These are phyloP conservation scores for Hypercompe scribonia DNA, from an alignment of 2,888 invertebrate species.

Conservation along the genomic window DNA sequence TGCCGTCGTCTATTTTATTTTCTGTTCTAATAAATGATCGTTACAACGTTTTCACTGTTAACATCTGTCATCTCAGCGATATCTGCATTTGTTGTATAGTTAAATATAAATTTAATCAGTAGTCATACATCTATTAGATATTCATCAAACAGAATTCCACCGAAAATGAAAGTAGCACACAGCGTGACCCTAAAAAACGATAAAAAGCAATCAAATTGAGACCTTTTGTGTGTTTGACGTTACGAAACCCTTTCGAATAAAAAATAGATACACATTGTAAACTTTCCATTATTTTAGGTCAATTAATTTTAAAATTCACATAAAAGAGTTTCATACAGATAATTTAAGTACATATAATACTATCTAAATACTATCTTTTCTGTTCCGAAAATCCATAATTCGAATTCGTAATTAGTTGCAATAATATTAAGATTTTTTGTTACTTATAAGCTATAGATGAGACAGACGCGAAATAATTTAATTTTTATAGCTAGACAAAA, in stretches of 20 bases:
- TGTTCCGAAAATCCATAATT: no score
- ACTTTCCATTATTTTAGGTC: conserved; percentile 1
- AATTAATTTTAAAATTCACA: background rate
- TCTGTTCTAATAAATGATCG: background rate
- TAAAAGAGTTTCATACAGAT: background rate
- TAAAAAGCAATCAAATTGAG: conserved; percentile 11
- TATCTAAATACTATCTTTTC: background rate
- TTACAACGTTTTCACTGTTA: background rate
- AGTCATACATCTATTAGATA: background rate
- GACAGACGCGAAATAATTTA: no score
- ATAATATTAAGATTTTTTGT: background rate
- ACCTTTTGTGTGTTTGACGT: conserved; percentile 9
- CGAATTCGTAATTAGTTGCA: no score
- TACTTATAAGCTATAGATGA: background rate
- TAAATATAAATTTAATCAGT: background rate
- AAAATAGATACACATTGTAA: conserved; percentile 6
- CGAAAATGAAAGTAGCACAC: background rate
- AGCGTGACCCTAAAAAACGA: background rate
- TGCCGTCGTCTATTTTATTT: background rate
- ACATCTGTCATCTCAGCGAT: background rate
- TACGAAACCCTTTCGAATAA: conserved; percentile 5
- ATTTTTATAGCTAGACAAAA: background rate
- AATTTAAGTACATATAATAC: background rate
- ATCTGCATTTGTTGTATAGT: background rate
- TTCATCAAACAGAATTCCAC: background rate